A percentile compares a stretch with the other conserved stretches of the same genome.
These are phyloP conservation scores for Anoplophora glabripennis DNA, from an alignment of 1,140 invertebrate genomes.

Conservation along the genomic window DNA sequence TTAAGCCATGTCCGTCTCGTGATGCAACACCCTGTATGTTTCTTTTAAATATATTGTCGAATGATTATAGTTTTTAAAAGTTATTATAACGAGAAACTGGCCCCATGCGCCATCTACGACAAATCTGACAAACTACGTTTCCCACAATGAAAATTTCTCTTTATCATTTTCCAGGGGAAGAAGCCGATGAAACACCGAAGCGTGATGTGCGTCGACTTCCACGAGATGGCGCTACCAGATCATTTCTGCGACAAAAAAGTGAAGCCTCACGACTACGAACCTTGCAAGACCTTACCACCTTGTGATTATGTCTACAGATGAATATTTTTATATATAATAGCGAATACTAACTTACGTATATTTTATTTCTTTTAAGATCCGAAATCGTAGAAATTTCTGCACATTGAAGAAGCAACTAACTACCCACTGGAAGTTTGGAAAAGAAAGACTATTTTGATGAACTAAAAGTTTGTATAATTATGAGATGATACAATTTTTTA, in stretches of 20 bases:
- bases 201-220: constrained; percentile 70
- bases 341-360: neutral
- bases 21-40: no score
- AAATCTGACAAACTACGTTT: neutral
- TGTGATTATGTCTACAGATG: constrained; percentile 45
- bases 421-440: neutral
- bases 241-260: constrained; percentile 58
- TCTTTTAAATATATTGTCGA: no score
- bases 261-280: constrained; percentile 61
- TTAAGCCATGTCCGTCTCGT: no score
- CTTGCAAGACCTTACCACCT: constrained; percentile 59
- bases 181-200: constrained; percentile 61
- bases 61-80: no score
- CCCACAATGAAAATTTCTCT: neutral
- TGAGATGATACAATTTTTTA: no score
- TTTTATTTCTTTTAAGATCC: constrained; percentile 1
- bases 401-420: neutral
- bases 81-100: no score
- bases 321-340: neutral
- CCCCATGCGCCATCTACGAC: neutral
- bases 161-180: constrained; percentile 40
- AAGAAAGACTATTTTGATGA: neutral
- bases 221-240: constrained; percentile 67
- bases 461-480: neutral
- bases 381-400: constrained; percentile 2